phyloP scores from a whole-genome alignment of 2,888 invertebrate species.

The Drosophila prolongata region DNA sequence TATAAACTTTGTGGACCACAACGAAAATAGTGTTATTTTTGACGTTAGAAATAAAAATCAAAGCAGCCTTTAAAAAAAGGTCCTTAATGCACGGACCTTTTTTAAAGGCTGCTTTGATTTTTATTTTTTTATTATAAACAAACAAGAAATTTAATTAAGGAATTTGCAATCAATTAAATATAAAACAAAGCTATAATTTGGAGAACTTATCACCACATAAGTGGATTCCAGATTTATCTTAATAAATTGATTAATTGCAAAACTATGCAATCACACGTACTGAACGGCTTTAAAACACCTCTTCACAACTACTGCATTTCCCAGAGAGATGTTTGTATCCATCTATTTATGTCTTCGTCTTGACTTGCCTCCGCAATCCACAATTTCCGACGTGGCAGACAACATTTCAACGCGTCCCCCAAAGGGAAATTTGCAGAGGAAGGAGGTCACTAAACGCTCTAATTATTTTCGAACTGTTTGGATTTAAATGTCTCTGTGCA shows the following conservation, averaged over 20 bases:
- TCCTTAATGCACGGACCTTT: no score
- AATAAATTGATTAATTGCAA: background rate
- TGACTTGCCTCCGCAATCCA: conserved; percentile 3
- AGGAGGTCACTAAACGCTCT: conserved; percentile 70
- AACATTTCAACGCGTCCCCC: conserved; percentile 3
- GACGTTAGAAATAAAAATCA: no score
- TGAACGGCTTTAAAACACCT: background rate
- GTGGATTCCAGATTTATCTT: no score
- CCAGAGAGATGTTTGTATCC: conserved; percentile 12
- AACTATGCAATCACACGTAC: background rate
- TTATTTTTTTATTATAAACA: no score
- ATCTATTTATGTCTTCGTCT: conserved; percentile 14
- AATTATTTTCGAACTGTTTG: conserved; percentile 77
- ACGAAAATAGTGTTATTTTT: no score
- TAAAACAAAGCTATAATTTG: no score
- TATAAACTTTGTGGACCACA: no score
- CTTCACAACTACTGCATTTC: background rate
- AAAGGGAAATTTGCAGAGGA: conserved; percentile 14
- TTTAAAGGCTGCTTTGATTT: no score
- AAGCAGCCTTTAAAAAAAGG: no score
- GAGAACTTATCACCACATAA: no score
- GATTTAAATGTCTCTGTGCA: conserved; percentile 70
- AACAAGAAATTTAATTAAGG: no score
- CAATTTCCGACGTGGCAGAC: background rate
- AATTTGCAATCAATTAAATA: no score